phyloP scores from a whole-genome alignment of 2,113 vertebrate genomes.

The Corydoras maculifer region DNA sequence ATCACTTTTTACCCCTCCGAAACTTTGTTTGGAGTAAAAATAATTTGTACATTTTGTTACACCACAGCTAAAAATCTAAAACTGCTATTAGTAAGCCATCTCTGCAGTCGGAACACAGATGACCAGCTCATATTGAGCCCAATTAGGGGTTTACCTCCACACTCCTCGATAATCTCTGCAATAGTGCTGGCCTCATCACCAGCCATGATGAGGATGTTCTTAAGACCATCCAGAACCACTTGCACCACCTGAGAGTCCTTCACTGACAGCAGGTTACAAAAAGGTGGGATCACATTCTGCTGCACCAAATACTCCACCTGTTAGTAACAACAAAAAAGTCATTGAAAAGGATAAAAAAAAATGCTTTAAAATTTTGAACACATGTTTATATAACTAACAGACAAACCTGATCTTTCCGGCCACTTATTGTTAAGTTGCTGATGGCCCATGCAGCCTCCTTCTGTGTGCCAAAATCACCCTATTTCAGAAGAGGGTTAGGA shows the following conservation, averaged over 20 bases:
- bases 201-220: constrained; percentile 98
- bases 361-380: neutral
- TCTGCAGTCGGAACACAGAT: no score
- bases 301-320: constrained; percentile 97
- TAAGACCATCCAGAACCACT: constrained; percentile 95
- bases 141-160: constrained; percentile 72
- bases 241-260: constrained; percentile 99
- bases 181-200: constrained; percentile 95
- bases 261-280: constrained; percentile 92
- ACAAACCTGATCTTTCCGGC: constrained; percentile 94
- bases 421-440: constrained; percentile 99
- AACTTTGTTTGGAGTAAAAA: no score
- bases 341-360: constrained; percentile 12
- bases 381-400: neutral
- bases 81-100: no score
- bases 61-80: no score
- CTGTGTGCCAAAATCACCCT: constrained; percentile 98
- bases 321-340: constrained; percentile 38
- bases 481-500: constrained; percentile 35
- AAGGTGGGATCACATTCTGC: constrained; percentile 93
- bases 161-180: constrained; percentile 97
- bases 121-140: no score
- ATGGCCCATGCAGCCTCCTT: constrained; percentile 99
- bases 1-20: no score
- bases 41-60: no score